Base-by-base conservation (phyloP, 1,140 invertebrate genomes). In the Ceratosolen solmsi region DNA sequence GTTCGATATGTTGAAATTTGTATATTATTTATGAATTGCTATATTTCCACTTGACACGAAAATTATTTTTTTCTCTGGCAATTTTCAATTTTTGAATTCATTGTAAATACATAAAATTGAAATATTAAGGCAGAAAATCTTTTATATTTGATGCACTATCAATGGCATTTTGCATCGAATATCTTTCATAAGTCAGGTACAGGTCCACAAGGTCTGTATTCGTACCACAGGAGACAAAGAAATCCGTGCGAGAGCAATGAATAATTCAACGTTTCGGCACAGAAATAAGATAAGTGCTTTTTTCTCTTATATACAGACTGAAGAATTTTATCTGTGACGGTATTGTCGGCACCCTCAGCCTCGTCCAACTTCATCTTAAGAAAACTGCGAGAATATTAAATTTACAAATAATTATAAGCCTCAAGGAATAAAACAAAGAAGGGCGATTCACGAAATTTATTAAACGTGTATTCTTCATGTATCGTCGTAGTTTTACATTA, bases 251-350 rank as follows among this genome's bases (percentile, higher is more conserved):
- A 41, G 15, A 38, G 5, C 54, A 25, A 72, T 79, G 78, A 72
- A 79, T 79, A 72, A 79, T 79, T 79, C 78, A 79, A 70, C 30
- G n/a, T 54, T 79, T 60, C 22, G 27, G 15, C 25, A 2, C 0
- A 63, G 25, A 30, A 65, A 77, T 41, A 63, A 77, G 27, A 30
- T 41, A 63, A 77, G 27, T 20, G 74, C 38, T 65, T 63, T 41
- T 49, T 65, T 65, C n/a, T 49, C 25, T 41, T 77, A 63, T 36
- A 30, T 49, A 63, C 38, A 49, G 60, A 77, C 15, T n/a, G 36
- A 46, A 76, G 25, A 41, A 60, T 75, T 75, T 38, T 54, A 56
- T 65, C 15, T 65, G 30, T 5, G 30, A 36, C 1, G 36, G 56
- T 20, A 25, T 30, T 46, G 56, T 15, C 20, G 22, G 51, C 25